Conservation (phyloP, 2,797 vertebrate genomes). For the Cuniculus paca region DNA sequence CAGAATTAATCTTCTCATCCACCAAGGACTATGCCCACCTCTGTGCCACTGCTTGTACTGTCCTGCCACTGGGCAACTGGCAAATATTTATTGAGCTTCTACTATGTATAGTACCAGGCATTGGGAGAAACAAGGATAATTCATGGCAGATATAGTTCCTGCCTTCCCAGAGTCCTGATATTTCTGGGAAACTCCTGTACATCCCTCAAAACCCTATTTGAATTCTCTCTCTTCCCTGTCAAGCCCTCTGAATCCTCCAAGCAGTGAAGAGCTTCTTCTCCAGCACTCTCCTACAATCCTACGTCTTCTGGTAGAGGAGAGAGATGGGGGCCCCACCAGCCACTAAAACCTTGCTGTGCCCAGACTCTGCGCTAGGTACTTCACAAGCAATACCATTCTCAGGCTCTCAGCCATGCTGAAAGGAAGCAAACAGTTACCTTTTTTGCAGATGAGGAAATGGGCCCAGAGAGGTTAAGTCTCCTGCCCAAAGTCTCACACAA, state of each 20-base stretch:
- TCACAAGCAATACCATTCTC: background rate
- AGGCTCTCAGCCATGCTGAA: background rate
- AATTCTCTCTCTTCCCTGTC: background rate
- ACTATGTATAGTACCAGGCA: background rate
- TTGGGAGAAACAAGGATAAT: background rate
- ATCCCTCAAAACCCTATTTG: background rate
- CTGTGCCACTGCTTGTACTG: fast-evolving
- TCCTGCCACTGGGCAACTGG: background rate
- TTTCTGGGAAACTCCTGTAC: background rate
- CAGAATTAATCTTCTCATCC: background rate
- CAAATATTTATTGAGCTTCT: background rate
- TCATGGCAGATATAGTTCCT: background rate
- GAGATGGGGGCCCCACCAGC: background rate
- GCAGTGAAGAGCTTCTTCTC: background rate
- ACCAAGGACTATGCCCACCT: background rate
- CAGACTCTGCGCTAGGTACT: too few relatives aligned
- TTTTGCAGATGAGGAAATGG: background rate
- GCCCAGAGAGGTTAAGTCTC: background rate
- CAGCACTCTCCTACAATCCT: background rate
- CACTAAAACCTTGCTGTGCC: background rate
- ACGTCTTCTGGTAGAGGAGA: background rate
- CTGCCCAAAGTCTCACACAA: background rate
- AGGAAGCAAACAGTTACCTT: background rate
- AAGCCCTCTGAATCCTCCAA: background rate
- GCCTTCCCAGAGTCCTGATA: background rate